Conservation (phyloP, 2,888 invertebrate genomes). For the Parapristionchus giblindavisi region DNA sequence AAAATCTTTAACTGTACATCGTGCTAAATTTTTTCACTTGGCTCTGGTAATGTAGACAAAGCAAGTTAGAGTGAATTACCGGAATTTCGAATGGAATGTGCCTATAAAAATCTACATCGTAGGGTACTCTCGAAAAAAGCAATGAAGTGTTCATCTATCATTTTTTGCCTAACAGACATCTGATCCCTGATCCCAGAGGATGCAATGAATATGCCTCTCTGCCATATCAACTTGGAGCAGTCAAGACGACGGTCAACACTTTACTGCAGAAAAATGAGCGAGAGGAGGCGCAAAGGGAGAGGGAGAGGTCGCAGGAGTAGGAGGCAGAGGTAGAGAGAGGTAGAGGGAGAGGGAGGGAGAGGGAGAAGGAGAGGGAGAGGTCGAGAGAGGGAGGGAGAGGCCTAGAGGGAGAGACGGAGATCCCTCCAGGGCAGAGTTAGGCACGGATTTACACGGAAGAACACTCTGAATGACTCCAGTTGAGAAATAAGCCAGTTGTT, state of each 20-base stretch:
- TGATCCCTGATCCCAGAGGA: too few species aligned
- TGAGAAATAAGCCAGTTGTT: background rate
- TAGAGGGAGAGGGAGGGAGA: slow-evolving; percentile 6
- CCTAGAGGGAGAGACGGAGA: background rate
- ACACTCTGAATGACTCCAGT: slow-evolving; percentile 2
- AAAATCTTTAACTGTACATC: too few species aligned
- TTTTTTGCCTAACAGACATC: too few species aligned
- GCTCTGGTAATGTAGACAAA: too few species aligned
- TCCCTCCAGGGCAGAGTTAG: background rate
- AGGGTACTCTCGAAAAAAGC: too few species aligned
- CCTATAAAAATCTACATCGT: too few species aligned
- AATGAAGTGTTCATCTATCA: too few species aligned
- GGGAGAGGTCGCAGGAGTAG: background rate
- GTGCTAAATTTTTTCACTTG: too few species aligned
- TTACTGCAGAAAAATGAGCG: background rate
- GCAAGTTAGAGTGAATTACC: too few species aligned
- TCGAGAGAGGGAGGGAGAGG: slow-evolving; percentile 1
- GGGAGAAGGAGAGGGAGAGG: background rate
- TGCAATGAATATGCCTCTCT: too few species aligned
- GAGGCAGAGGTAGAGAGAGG: background rate
- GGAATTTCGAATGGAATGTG: too few species aligned
- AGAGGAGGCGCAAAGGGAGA: background rate
- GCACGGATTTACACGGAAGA: slow-evolving; percentile 29
- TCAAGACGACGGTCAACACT: slow-evolving; percentile 20
- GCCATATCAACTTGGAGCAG: slow-evolving; percentile 4